A percentile compares a stretch with the other conserved stretches of the same genome.
Conservation (phyloP, 2,888 invertebrate species). For the Eristalis arbustorum region DNA sequence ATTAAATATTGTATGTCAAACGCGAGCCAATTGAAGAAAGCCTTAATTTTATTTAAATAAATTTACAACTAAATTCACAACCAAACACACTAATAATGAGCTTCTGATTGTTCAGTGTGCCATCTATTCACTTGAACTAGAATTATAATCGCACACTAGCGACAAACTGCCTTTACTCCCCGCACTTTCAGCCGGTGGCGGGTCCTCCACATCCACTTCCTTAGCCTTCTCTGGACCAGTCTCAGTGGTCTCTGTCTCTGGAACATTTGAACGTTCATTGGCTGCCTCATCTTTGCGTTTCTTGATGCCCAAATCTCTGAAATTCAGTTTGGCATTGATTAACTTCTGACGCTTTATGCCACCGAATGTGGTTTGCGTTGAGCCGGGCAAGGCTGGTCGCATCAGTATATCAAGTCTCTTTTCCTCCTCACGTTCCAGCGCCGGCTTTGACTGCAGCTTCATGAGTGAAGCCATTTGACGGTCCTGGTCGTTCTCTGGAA, state of each 20-base stretch:
- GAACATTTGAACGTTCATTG: neutral
- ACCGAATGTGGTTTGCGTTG: constrained; percentile 81
- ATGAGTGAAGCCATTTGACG: constrained; percentile 89
- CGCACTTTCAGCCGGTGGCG: no score
- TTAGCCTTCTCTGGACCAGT: neutral
- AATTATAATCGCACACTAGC: constrained; percentile 69
- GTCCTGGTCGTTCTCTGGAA: constrained; percentile 91
- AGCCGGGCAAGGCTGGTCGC: constrained; percentile 82
- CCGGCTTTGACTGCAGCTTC: constrained; percentile 84
- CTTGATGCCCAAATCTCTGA: constrained; percentile 77
- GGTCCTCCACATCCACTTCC: neutral
- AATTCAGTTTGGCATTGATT: constrained; percentile 76
- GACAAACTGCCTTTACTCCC: constrained; percentile 22
- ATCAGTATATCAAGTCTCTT: constrained; percentile 82
- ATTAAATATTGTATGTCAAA: no score
- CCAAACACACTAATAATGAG: no score
- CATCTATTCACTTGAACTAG: constrained; percentile 69
- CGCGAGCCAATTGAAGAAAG: no score
- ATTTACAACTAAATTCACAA: neutral
- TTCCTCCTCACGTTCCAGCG: constrained; percentile 82
- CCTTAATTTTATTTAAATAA: neutral
- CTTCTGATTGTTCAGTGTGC: neutral
- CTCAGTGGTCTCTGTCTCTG: neutral
- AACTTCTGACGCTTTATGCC: constrained; percentile 83
- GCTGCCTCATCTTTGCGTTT: constrained; percentile 70